Base-by-base conservation (phyloP, 2,113 vertebrate genomes). In the Hippocampus mohnikei region DNA sequence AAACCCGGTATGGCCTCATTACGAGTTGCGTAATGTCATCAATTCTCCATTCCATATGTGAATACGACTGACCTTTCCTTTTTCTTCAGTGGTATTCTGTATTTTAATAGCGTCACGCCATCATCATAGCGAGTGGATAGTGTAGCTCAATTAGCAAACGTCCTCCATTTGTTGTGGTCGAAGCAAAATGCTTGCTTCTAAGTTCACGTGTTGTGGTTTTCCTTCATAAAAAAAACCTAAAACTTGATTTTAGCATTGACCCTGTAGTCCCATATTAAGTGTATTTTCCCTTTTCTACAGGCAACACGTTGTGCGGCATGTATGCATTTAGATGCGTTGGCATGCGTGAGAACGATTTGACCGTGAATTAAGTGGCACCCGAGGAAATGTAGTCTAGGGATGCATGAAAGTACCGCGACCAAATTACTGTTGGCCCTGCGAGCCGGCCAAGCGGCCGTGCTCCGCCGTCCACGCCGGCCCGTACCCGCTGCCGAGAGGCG, bases 1-100 rank as follows among this genome's bases (percentile, higher is more conserved):
- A 52, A 94, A 93, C 85, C 93, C 93, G 84, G 93, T 94, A 58
- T 90, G 93, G 8, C 69, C 6, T 71, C 58, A 67, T 74, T 66
- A 7, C 79, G 66, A 80, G 78, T 77, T 77, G 70, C n/a, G 53
- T 67, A 15, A 68, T 70, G 29, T 40, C 27, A 65, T 70, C n/a
- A 58, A 42, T 78, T 76, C 77, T 53, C 69, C 55, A 9, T 64
- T 65, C 21, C 61, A 70, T 70, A 72, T 74, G 23, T 29, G 66
- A 40, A 66, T 66, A 46, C 21, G 62, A 59, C 44, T 83, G 68
- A 86, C 80, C 68, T 85, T 87, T 77, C 69, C 77, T 83, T 78
- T 81, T 76, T 79, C 61, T 41, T 37, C 61, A 63, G 37, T 27
- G 29, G 29, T 62, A 62, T 8, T 40, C 29, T 61, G 8, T 62